phyloP scores from a whole-genome alignment of 2,797 vertebrate genomes.

The Anabas testudineus region DNA sequence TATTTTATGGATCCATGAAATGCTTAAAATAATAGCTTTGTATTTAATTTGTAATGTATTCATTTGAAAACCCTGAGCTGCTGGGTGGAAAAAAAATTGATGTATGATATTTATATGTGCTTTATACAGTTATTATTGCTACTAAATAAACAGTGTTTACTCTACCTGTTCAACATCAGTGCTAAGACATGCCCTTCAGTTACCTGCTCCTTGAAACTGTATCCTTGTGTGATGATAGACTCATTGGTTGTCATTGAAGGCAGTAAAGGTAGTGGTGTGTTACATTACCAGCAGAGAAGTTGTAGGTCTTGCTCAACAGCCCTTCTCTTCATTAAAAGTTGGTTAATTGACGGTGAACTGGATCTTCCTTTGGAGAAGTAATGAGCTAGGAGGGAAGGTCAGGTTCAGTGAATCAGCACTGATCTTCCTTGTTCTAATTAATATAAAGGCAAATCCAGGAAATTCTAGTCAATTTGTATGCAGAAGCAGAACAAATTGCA shows the following conservation, averaged over 20 bases:
- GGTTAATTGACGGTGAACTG: conserved; percentile 82
- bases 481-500: conserved; percentile 14
- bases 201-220: conserved; percentile 52
- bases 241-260: conserved; percentile 71
- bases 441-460: conserved; percentile 49
- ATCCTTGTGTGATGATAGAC: conserved; percentile 52
- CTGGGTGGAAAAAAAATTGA: conserved; percentile 4
- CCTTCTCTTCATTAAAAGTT: conserved; percentile 82
- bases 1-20: conserved; percentile 32
- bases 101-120: conserved; percentile 39
- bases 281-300: conserved; percentile 73
- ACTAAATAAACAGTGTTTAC: conserved; percentile 11
- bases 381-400: conserved; percentile 81
- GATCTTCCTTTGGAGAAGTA: conserved; percentile 77
- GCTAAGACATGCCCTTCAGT: conserved; percentile 27
- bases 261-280: conserved; percentile 76
- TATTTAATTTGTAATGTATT: conserved; percentile 27
- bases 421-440: conserved; percentile 68
- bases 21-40: conserved; percentile 40
- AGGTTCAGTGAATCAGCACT: conserved; percentile 71
- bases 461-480: conserved; percentile 18
- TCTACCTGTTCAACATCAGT: conserved; percentile 6
- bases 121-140: conserved; percentile 25
- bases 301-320: conserved; percentile 84
- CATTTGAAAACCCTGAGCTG: conserved; percentile 23